phyloP scores from a whole-genome alignment of 2,888 invertebrate genomes.

The Heliconius ethilla region DNA sequence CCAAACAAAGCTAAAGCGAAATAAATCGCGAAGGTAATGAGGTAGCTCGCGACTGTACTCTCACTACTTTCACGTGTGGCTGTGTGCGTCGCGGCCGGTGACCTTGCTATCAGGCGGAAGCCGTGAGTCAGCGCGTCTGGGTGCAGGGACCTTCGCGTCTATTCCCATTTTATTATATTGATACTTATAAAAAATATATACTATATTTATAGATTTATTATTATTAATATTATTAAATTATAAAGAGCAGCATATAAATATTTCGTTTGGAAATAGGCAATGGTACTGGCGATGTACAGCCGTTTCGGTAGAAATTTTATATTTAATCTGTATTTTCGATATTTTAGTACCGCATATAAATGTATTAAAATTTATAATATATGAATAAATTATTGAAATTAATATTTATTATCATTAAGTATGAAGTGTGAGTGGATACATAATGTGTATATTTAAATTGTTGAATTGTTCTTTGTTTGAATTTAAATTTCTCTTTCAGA shows the following conservation, averaged over 20 bases:
- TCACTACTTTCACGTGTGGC: constrained; percentile 72
- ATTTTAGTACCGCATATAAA: background rate
- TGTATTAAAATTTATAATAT: background rate
- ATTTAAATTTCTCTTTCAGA: constrained; percentile 44
- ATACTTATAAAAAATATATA: constrained; percentile 28
- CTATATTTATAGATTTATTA: background rate
- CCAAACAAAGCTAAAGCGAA: constrained; percentile 25
- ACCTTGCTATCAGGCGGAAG: constrained; percentile 83
- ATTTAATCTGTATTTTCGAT: background rate
- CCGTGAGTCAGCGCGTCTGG: constrained; percentile 79
- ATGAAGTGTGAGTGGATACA: constrained; percentile 3
- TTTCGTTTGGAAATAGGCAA: background rate
- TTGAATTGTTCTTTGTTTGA: constrained; percentile 36
- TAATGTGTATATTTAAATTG: background rate
- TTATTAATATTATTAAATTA: background rate
- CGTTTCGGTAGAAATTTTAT: background rate
- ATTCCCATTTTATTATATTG: constrained; percentile 41
- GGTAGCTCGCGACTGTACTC: constrained; percentile 68
- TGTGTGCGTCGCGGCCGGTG: constrained; percentile 71
- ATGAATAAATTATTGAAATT: background rate
- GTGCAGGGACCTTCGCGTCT: constrained; percentile 72
- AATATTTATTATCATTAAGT: background rate
- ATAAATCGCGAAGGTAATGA: constrained; percentile 34
- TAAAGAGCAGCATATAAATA: background rate
- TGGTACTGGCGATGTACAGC: background rate